Percentiles rank a stretch among this genome's conserved stretches.
These are phyloP conservation scores for Gymnoscopelus braueri DNA, from an alignment of 2,797 vertebrate genomes.

Conservation along the genomic window DNA sequence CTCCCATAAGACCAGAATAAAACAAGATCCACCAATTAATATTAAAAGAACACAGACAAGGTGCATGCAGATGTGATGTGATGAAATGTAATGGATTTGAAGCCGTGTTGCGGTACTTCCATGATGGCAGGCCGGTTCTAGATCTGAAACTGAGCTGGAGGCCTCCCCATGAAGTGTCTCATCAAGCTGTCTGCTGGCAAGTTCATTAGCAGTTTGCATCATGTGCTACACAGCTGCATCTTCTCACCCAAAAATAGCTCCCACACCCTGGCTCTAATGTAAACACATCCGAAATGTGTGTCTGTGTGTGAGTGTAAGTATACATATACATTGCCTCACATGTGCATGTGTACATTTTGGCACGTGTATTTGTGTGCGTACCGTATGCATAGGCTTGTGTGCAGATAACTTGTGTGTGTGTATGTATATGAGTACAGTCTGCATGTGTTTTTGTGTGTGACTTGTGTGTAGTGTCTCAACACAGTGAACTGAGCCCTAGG, in stretches of 20 bases:
- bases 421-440: too few species aligned
- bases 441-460: neutral
- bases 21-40: too few species aligned
- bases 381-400: neutral
- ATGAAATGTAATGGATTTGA: too few species aligned
- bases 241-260: conserved; percentile 46
- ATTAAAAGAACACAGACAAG: too few species aligned
- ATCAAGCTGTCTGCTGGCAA: conserved; percentile 28
- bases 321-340: neutral
- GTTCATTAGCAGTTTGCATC: conserved; percentile 40
- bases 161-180: conserved; percentile 23
- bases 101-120: too few species aligned
- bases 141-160: conserved; percentile 3
- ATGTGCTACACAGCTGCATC: conserved; percentile 56
- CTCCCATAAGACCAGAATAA: too few species aligned
- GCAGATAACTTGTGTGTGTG: too few species aligned
- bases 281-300: conserved; percentile 26
- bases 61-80: too few species aligned
- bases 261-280: conserved; percentile 27
- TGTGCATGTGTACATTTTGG: conserved; percentile 4
- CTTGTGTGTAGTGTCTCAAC: conserved; percentile 17
- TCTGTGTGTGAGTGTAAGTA: neutral
- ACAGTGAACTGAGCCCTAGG: conserved; percentile 22
- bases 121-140: too few species aligned
- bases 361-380: neutral